Evolutionary conservation across 2,113 vertebrate species (phyloP), one percentile per base, ranked within the genome.

Genomic region (Heterocephalus glaber): DNA sequence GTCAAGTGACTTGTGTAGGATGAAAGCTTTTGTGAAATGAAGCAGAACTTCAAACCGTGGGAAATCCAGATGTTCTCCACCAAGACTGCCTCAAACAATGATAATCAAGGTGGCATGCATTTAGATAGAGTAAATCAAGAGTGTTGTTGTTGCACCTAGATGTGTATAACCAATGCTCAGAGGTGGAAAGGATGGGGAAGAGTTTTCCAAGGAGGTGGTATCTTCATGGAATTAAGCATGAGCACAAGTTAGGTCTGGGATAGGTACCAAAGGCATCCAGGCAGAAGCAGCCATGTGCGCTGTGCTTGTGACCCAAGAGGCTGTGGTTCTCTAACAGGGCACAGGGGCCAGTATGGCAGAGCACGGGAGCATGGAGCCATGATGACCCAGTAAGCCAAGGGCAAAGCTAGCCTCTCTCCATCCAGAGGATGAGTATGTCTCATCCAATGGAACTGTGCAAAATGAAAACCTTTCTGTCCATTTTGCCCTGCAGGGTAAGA

Each of bases 281-380:
- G 38, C 61, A 26, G 63, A 84, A 66, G 54, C 26, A 83, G 83
- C 30, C 28, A 2, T 7, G 17, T 1, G 28, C 20, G 13, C 58
- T 60, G 44, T 33, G 77, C n/a, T 49, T 41, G 30, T 92, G 60
- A 44, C 16, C 14, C 9, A 5, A 4, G 47, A 65, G 41, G 68
- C 13, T 1, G 19, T 0, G 20, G 70, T 26, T 20, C 6, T 63
- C 30, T 5, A 54, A 47, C 13, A 26, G 56, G 0, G 47, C 7
- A 16, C 0, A 2, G 26, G 22, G 35, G 19, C 68, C 65, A 61
- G 22, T 14, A 5, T 0, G 1, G 41, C 38, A 28, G 33, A 66
- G 33, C 33, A 7, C 41, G 86, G n/a, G 7, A 22, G 2, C 6
- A 3, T 41, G 52, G 49, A 11, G 26, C 12, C 5, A 0, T 4